Conservation (phyloP, 2,113 vertebrate species). For the Rhinolophus ferrumequinum region DNA sequence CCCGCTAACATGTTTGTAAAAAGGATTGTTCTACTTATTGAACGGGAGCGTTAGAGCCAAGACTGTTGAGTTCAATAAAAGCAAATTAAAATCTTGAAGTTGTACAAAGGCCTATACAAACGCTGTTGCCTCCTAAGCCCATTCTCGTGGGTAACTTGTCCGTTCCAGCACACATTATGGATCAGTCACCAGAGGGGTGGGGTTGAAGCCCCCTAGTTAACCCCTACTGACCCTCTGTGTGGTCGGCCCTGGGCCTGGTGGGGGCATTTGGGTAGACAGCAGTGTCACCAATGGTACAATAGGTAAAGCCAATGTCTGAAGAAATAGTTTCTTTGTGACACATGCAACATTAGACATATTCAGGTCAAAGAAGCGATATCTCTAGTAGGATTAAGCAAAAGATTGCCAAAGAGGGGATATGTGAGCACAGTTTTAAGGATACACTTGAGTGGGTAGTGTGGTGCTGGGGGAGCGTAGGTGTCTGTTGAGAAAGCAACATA, state of each 20-base stretch:
- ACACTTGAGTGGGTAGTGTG: not conserved
- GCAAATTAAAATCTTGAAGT: not conserved
- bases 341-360: not conserved
- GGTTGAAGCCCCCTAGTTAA: not conserved
- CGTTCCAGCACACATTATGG: accelerated
- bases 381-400: not conserved
- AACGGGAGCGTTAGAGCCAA: not conserved
- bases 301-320: not conserved
- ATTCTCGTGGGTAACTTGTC: not conserved
- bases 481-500: not conserved
- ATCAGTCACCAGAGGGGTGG: too few species aligned
- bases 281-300: not conserved
- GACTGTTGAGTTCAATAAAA: not conserved
- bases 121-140: not conserved
- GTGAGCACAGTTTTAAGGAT: not conserved
- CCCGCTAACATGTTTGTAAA: slow-evolving; percentile 45
- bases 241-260: not conserved
- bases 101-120: not conserved
- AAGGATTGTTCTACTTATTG: not conserved
- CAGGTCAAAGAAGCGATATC: not conserved
- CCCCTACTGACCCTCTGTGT: not conserved
- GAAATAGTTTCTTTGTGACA: not conserved
- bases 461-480: not conserved
- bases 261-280: too few species aligned
- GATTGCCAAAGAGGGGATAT: accelerated